Conservation (phyloP, 1,140 invertebrate genomes). For the Bilobella aurantiaca region DNA sequence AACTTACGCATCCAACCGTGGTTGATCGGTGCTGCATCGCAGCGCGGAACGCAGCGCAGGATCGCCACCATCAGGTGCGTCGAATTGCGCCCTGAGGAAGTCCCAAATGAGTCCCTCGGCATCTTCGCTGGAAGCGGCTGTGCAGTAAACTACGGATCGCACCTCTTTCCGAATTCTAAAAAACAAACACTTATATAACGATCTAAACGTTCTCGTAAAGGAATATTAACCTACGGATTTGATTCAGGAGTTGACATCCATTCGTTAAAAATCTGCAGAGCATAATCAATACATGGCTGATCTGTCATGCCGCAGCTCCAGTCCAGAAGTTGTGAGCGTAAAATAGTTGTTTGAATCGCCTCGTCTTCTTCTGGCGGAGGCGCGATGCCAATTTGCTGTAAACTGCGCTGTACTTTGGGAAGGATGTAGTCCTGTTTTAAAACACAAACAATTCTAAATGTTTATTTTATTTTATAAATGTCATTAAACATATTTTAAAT, state of each 20-base stretch:
- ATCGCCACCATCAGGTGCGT: too few species aligned
- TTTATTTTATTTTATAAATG: background rate
- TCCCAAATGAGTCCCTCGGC: background rate
- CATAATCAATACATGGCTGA: slow-evolving; percentile 8
- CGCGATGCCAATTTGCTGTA: slow-evolving; percentile 1
- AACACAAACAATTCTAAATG: background rate
- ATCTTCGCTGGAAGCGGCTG: slow-evolving; percentile 13
- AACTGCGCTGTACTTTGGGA: slow-evolving; percentile 13
- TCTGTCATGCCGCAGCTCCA: slow-evolving; percentile 20
- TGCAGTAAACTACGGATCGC: slow-evolving; percentile 16
- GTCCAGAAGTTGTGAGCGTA: slow-evolving; percentile 18
- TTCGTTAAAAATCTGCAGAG: slow-evolving; percentile 4
- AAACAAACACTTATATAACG: background rate
- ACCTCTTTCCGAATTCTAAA: slow-evolving; percentile 17
- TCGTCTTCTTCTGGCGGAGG: background rate
- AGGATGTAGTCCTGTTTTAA: slow-evolving; percentile 14
- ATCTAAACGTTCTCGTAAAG: background rate
- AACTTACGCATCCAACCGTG: too few species aligned
- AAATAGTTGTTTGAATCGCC: background rate
- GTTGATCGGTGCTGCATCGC: too few species aligned
- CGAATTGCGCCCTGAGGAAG: too few species aligned
- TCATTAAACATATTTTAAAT: too few species aligned
- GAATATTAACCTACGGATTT: slow-evolving; percentile 14
- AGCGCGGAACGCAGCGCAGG: too few species aligned
- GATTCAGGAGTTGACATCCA: slow-evolving; percentile 13